Conservation (phyloP, 2,113 vertebrate species). For the Cygnus buccinator region DNA sequence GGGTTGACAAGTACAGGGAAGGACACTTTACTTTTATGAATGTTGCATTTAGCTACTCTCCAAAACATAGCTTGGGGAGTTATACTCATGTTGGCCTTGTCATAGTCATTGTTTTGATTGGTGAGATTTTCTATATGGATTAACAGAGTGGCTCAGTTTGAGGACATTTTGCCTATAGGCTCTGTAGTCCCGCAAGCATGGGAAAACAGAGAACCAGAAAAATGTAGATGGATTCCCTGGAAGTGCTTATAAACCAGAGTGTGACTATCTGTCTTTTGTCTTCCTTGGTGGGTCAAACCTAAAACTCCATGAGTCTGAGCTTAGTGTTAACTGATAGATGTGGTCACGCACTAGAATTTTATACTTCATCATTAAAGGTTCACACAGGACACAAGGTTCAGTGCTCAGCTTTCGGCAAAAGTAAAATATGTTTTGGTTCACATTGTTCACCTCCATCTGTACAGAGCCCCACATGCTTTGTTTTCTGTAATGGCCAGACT, state of each 20-base stretch:
- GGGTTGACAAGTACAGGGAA: neutral
- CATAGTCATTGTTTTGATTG: neutral
- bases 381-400: neutral
- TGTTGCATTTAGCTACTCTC: neutral
- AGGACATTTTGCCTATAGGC: neutral
- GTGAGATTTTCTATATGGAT: neutral
- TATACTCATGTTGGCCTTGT: neutral
- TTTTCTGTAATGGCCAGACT: neutral
- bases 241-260: neutral
- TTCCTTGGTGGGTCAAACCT: neutral
- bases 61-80: neutral
- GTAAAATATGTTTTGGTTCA: neutral
- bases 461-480: neutral
- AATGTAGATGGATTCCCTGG: neutral
- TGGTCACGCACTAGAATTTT: neutral
- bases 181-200: rapidly evolving
- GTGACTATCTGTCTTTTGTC: neutral
- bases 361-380: neutral
- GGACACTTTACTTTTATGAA: neutral
- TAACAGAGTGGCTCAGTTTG: neutral
- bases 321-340: neutral
- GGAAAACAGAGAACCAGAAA: neutral
- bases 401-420: neutral
- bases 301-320: neutral
- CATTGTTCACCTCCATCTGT: neutral